Evolutionary conservation across 1,140 invertebrate species (phyloP).

Genomic region (Pachyrhynchus sulphureomaculatus): DNA sequence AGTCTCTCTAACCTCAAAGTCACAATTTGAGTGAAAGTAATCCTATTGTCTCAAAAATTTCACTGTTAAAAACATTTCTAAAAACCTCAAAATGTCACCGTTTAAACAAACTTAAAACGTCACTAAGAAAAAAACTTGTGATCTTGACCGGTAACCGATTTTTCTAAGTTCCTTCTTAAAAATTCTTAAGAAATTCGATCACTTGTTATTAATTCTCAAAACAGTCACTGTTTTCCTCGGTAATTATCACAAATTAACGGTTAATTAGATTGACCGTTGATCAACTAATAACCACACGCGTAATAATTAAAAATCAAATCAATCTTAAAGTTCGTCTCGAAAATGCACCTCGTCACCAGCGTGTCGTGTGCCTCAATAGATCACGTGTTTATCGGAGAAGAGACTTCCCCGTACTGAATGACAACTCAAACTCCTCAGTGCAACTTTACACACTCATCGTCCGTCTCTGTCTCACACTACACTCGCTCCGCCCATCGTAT

Average conservation of each 20-base stretch:
- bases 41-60: no score
- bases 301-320: not conserved
- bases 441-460: constrained; percentile 27
- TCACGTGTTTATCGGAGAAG: constrained; percentile 48
- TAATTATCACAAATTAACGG: no score
- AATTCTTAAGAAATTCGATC: not conserved
- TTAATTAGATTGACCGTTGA: not conserved
- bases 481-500: constrained; percentile 46
- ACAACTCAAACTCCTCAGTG: constrained; percentile 26
- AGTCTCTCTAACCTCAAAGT: no score
- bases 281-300: constrained; percentile 6
- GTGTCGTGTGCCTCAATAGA: not conserved
- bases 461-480: constrained; percentile 13
- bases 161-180: not conserved
- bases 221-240: no score
- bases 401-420: constrained; percentile 50
- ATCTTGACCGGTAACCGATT: not conserved
- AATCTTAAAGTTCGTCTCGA: constrained; percentile 3
- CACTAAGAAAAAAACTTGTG: no score
- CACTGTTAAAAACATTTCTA: no score
- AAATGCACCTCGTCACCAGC: not conserved
- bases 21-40: no score
- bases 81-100: no score
- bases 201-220: no score
- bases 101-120: no score